These are phyloP conservation scores for Drosophila serrata DNA, from an alignment of 1,140 invertebrate genomes.

Conservation along the genomic window DNA sequence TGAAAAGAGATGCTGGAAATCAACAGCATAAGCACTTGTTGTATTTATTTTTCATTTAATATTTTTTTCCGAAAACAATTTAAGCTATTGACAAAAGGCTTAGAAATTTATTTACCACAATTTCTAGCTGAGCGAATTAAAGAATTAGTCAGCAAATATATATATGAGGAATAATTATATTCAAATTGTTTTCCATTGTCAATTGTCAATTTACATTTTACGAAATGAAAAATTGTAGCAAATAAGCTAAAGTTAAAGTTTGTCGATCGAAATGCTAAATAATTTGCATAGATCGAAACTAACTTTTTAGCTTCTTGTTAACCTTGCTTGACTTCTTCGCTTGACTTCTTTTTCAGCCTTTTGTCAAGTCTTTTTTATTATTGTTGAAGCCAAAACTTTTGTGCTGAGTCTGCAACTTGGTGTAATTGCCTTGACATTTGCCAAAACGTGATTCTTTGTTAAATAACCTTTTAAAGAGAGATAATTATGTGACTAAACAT, in stretches of 20 bases:
- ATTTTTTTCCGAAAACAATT: constrained; percentile 11
- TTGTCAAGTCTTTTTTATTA: constrained; percentile 18
- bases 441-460: constrained; percentile 51
- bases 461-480: constrained; percentile 17
- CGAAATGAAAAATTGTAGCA: background rate
- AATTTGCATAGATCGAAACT: constrained; percentile 30
- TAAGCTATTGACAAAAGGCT: background rate
- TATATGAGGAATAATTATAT: background rate
- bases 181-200: constrained; percentile 5
- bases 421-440: constrained; percentile 62
- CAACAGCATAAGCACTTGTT: constrained; percentile 8
- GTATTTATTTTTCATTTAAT: background rate
- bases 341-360: constrained; percentile 10
- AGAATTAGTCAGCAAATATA: background rate
- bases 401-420: constrained; percentile 29
- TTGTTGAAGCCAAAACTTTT: constrained; percentile 17
- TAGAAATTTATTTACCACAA: background rate
- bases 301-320: constrained; percentile 18
- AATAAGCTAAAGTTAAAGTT: background rate
- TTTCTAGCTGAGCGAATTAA: constrained; percentile 10
- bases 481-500: background rate
- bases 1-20: constrained; percentile 50
- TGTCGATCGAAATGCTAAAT: constrained; percentile 3
- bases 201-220: background rate
- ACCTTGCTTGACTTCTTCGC: constrained; percentile 29